A percentile compares a stretch with the other conserved stretches of the same genome.
Evolutionary conservation across 2,113 vertebrate genomes (phyloP).

Genomic region (Casuarius casuarius): DNA sequence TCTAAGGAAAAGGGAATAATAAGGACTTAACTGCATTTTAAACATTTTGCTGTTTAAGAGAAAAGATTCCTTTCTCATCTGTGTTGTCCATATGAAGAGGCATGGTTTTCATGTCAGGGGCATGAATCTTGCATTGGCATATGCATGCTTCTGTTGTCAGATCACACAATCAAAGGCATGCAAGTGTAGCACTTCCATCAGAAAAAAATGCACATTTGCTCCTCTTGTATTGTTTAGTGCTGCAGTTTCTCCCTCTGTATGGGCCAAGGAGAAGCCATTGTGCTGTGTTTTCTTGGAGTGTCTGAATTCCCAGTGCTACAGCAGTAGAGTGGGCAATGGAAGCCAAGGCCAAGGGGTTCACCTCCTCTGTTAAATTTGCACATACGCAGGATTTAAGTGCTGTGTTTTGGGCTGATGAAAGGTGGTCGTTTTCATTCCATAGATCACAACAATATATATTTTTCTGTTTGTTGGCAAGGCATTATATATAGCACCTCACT

Average conservation of each 20-base stretch:
- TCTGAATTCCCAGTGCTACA: not conserved
- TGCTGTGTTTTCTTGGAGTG: not conserved
- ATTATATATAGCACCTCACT: not conserved
- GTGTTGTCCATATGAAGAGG: not conserved
- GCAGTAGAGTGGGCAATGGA: not conserved
- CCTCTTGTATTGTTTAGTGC: not conserved
- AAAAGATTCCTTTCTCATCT: not conserved
- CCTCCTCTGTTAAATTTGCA: not conserved
- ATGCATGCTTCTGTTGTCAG: not conserved
- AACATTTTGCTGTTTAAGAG: not conserved
- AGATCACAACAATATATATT: not conserved
- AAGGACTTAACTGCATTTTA: not conserved
- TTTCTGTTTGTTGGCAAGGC: not conserved
- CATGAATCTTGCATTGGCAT: not conserved
- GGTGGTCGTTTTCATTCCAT: not conserved
- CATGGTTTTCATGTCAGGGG: not conserved
- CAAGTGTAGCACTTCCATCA: not conserved
- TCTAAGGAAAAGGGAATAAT: not conserved
- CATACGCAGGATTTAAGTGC: not conserved
- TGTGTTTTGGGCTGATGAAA: not conserved
- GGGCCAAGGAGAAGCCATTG: not conserved
- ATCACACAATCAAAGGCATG: not conserved
- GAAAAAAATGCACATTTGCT: rapidly evolving
- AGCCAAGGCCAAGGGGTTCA: not conserved
- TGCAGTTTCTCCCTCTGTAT: not conserved